Evolutionary conservation across 2,113 vertebrate genomes (phyloP), one percentile per base, ranked within the genome.

Genomic region (Hippocampus guttulatus): DNA sequence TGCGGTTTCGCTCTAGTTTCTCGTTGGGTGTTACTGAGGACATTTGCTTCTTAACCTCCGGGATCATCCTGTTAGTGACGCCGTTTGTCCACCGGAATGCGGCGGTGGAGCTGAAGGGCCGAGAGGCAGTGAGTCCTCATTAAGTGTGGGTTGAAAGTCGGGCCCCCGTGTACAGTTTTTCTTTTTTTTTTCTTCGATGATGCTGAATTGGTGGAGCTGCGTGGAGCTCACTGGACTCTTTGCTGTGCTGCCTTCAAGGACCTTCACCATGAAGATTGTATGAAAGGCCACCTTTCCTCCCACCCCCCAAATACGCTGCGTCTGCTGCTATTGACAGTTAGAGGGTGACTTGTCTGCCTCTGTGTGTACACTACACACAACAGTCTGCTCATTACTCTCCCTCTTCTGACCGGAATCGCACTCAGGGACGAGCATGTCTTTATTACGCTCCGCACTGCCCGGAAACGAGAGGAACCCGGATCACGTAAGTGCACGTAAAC

Each of bases 391-490:
- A 47, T 69, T 78, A 57, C 33, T 55, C 63, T 43, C 38, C 27
- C 38, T 41, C 38, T 73, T 45, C 47, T 18, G 77, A 76, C 83
- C 76, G 70, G 62, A 81, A 77, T 55, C 62, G 49, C 72, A 78
- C 89, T 89, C 89, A 80, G 91, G 89, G 80, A 92, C 79, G 43
- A 79, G 47, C 2, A 92, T 93, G 92, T 91, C 92, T 90, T 90
- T 92, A 87, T 90, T 92, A 87, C 91, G 92, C 75, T 85, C 89
- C 70, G 87, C 91, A 15, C 87, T 91, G 75, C 88, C 87, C 47
- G 90, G 90, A 58, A 92, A 83, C 80, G 91, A 92, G 71, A 79
- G 91, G 83, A 93, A 91, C 78, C 81, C 88, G 69, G 92, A 92
- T 67, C 92, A 93, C 72, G 92, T 93, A 88, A 93, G 91, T 91